phyloP scores from a whole-genome alignment of 2,888 invertebrate genomes.

The Parascotia fuliginaria region DNA sequence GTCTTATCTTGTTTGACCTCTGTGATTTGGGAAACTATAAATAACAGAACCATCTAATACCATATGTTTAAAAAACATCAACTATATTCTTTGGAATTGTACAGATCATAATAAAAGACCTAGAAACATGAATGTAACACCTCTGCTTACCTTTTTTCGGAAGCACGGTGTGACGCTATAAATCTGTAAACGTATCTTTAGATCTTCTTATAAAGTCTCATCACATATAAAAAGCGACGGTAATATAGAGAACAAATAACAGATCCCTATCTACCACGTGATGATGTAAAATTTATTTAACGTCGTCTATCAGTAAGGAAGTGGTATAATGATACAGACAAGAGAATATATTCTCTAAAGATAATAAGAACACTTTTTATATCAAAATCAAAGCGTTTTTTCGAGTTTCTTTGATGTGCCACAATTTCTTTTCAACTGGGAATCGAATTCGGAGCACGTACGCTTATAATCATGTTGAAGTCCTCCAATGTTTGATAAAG shows the following conservation, averaged over 20 bases:
- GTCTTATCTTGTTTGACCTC: too few species aligned
- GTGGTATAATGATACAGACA: conserved; percentile 55
- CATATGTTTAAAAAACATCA: too few species aligned
- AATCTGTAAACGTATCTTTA: neutral
- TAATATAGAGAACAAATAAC: neutral
- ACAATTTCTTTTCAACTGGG: conserved; percentile 63
- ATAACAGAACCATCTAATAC: too few species aligned
- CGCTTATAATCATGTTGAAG: conserved; percentile 82
- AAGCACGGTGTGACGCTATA: too few species aligned
- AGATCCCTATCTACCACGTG: conserved; percentile 22
- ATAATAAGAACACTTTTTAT: conserved; percentile 77
- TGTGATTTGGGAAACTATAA: too few species aligned
- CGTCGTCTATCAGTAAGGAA: conserved; percentile 45
- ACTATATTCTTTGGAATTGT: too few species aligned
- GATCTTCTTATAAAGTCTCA: neutral
- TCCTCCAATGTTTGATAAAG: conserved; percentile 82
- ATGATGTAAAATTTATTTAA: conserved; percentile 42
- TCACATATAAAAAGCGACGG: neutral
- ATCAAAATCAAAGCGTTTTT: conserved; percentile 77
- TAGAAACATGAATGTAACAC: too few species aligned
- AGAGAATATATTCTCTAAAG: conserved; percentile 62
- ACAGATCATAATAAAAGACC: too few species aligned
- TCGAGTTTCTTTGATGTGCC: conserved; percentile 76
- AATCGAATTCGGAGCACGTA: conserved; percentile 77
- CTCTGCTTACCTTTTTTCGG: too few species aligned